Percentiles rank a stretch among this genome's conserved stretches.
Conservation (phyloP, 2,797 vertebrate species). For the Potorous gilbertii region DNA sequence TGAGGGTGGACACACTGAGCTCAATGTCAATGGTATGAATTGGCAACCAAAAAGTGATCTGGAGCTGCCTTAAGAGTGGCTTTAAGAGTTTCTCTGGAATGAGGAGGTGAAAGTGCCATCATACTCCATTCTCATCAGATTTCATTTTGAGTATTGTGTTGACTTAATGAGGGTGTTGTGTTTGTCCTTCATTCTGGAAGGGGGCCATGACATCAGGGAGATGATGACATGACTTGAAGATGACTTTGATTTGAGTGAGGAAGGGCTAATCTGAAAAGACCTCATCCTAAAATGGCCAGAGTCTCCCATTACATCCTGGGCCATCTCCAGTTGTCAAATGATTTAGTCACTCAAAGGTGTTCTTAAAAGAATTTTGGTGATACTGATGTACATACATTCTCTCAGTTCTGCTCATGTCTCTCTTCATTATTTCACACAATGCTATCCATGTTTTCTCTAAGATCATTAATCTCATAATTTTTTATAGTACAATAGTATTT, state of each 20-base stretch:
- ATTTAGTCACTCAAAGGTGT: not conserved
- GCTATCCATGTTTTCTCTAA: not conserved
- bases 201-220: too few relatives aligned
- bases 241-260: too few relatives aligned
- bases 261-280: too few relatives aligned
- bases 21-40: not conserved
- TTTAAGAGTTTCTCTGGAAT: not conserved
- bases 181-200: too few relatives aligned
- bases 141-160: not conserved
- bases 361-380: not conserved
- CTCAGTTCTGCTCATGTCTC: not conserved
- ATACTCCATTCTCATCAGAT: not conserved
- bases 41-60: not conserved
- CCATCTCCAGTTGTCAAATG: not conserved
- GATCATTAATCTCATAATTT: not conserved
- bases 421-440: not conserved
- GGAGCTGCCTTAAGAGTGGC: not conserved
- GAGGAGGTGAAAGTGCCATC: not conserved
- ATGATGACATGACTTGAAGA: too few relatives aligned
- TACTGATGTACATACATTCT: not conserved
- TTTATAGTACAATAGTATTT: not conserved
- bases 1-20: not conserved
- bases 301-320: too few relatives aligned
- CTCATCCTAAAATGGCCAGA: too few relatives aligned
- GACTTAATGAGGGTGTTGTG: not conserved